These are phyloP conservation scores for Barypeithes pellucidus DNA, from an alignment of 2,888 invertebrate genomes.

Conservation along the genomic window DNA sequence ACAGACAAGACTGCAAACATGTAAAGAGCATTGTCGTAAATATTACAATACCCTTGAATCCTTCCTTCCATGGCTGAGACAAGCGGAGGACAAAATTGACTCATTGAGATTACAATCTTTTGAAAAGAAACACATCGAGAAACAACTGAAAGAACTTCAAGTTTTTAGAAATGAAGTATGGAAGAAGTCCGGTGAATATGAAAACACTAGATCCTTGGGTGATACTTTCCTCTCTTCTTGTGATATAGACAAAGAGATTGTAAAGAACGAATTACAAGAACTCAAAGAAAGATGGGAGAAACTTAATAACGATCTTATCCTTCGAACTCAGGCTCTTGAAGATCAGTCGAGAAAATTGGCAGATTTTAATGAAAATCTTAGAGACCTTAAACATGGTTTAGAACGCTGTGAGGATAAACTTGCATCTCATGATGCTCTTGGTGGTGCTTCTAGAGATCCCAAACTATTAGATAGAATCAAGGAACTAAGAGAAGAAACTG, in stretches of 20 bases:
- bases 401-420: conserved; percentile 92
- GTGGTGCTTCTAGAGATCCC: conserved; percentile 85
- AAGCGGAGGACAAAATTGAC: conserved; percentile 88
- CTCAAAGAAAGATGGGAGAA: conserved; percentile 93
- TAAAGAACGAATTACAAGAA: conserved; percentile 85
- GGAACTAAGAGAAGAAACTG: conserved; percentile 86
- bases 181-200: conserved; percentile 95
- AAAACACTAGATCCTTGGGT: conserved; percentile 88
- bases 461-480: conserved; percentile 90
- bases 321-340: conserved; percentile 86
- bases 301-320: conserved; percentile 87
- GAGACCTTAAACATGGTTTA: conserved; percentile 88
- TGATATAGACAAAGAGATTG: conserved; percentile 92
- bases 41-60: conserved; percentile 89
- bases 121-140: conserved; percentile 89
- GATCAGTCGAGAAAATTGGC: conserved; percentile 86
- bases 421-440: conserved; percentile 81
- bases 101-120: conserved; percentile 85
- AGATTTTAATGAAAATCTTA: conserved; percentile 88
- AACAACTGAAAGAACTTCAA: conserved; percentile 90
- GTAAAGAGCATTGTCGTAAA: conserved; percentile 93
- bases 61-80: conserved; percentile 91
- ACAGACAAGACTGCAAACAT: conserved; percentile 89
- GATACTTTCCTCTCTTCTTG: conserved; percentile 91
- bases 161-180: conserved; percentile 93